phyloP scores from a whole-genome alignment of 2,113 vertebrate genomes.

The Microtus oregoni region DNA sequence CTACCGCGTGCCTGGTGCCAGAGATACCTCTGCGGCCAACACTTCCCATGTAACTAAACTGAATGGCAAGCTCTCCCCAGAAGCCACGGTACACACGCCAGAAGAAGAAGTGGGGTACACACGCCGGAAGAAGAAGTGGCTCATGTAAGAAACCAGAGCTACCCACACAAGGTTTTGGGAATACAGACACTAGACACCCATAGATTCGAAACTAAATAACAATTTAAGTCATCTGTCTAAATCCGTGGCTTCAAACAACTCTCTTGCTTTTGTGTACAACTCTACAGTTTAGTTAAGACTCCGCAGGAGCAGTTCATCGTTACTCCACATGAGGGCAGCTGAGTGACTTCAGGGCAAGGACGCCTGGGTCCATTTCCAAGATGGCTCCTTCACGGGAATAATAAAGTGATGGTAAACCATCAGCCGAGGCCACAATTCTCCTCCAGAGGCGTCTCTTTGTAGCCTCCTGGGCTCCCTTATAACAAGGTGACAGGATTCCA shows the following conservation, averaged over 20 bases:
- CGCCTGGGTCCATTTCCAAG: background rate
- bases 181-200: background rate
- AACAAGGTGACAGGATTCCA: background rate
- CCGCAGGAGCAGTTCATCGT: background rate
- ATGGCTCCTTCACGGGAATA: background rate
- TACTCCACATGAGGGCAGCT: background rate
- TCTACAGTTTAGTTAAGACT: background rate
- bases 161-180: background rate
- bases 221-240: background rate
- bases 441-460: background rate
- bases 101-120: too few relatives aligned
- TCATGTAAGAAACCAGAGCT: background rate
- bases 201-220: background rate
- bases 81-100: background rate
- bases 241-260: background rate
- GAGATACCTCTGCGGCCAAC: background rate
- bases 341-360: background rate
- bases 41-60: background rate
- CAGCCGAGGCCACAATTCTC: background rate
- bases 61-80: background rate
- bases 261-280: accelerated
- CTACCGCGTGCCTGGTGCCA: background rate
- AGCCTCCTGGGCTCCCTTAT: background rate
- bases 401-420: background rate
- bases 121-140: background rate